Conservation (phyloP, 2,797 vertebrate genomes). For the Momotus momota region DNA sequence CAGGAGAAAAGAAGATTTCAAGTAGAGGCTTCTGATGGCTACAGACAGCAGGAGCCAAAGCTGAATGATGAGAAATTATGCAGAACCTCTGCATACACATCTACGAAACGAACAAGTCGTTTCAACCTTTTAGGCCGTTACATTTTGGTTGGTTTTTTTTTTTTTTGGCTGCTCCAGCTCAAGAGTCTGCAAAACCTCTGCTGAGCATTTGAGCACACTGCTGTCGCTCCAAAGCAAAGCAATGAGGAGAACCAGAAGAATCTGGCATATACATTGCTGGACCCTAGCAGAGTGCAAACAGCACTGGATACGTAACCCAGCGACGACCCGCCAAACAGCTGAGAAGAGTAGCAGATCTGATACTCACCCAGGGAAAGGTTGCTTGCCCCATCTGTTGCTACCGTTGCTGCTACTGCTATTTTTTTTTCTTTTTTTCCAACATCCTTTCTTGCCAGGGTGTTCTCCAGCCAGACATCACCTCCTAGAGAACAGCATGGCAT, state of each 20-base stretch:
- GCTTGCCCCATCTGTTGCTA: constrained; percentile 55
- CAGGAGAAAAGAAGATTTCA: constrained; percentile 14
- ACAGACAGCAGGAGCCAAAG: not conserved
- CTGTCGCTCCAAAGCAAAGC: not conserved
- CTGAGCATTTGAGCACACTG: not conserved
- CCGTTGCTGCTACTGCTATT: not conserved
- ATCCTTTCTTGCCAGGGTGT: not conserved
- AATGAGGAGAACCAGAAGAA: constrained; percentile 20
- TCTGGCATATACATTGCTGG: not conserved
- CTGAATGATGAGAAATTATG: not conserved
- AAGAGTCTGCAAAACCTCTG: constrained; percentile 21
- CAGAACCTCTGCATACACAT: not conserved
- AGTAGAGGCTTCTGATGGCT: not conserved
- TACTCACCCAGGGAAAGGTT: constrained; percentile 19
- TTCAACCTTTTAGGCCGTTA: not conserved
- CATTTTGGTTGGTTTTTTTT: not conserved
- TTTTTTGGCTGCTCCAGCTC: not conserved
- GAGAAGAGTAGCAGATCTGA: constrained; percentile 14
- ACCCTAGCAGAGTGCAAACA: not conserved
- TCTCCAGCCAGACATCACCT: not conserved
- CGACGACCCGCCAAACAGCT: not conserved
- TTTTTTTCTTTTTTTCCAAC: not conserved
- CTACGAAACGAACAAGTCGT: not conserved
- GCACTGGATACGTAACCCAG: not conserved
- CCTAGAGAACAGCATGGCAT: not conserved